These are phyloP conservation scores for Triplophysa tibetana DNA, from an alignment of 2,113 vertebrate species.

Conservation along the genomic window DNA sequence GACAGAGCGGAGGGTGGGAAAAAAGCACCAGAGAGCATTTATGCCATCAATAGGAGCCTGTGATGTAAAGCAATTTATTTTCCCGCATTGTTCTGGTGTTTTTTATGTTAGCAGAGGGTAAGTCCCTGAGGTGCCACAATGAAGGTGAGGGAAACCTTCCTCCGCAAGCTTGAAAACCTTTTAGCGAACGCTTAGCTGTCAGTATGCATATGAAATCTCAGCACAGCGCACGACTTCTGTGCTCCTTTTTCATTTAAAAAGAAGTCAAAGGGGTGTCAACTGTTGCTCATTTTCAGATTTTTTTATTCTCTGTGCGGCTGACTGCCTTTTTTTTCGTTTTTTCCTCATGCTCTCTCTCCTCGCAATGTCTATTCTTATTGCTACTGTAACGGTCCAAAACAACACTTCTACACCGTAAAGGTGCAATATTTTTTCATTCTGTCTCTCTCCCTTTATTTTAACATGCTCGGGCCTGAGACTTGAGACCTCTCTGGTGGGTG, in stretches of 20 bases:
- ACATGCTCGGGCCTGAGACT: background rate
- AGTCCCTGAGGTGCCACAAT: constrained; percentile 37
- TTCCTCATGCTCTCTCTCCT: background rate
- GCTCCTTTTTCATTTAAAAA: constrained; percentile 22
- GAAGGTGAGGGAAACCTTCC: constrained; percentile 37
- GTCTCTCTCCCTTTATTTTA: background rate
- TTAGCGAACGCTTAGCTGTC: constrained; percentile 35
- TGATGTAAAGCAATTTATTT: constrained; percentile 50
- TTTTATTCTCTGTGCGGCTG: constrained; percentile 5
- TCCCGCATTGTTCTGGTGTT: constrained; percentile 36
- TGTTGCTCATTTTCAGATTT: constrained; percentile 17
- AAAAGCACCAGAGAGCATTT: constrained; percentile 33
- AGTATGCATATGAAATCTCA: constrained; percentile 11
- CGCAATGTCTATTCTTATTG: background rate
- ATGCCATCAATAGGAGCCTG: constrained; percentile 38
- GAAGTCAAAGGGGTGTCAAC: constrained; percentile 24
- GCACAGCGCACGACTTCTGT: constrained; percentile 3
- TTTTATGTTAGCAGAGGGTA: constrained; percentile 38
- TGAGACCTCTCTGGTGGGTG: background rate
- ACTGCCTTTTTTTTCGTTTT: background rate
- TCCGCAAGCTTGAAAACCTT: constrained; percentile 35
- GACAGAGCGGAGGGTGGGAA: constrained; percentile 30
- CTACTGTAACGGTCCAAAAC: background rate
- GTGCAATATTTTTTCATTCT: background rate
- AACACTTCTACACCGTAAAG: background rate